These are phyloP conservation scores for Agonopterix arenella DNA, from an alignment of 2,888 invertebrate genomes.

Conservation along the genomic window DNA sequence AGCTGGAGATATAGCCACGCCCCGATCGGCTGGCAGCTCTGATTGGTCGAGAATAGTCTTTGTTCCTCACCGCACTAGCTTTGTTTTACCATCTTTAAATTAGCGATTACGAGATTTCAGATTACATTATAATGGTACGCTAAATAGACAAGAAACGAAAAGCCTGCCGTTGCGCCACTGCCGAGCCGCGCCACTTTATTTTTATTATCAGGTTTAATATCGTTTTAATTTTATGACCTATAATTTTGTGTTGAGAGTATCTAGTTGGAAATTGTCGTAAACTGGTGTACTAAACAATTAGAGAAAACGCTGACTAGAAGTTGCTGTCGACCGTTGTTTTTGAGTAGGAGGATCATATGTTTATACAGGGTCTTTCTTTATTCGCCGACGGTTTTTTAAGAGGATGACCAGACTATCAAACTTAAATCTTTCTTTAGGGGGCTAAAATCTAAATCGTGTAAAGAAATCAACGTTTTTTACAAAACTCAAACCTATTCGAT, in stretches of 20 bases:
- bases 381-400: too few relatives aligned
- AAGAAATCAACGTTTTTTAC: too few relatives aligned
- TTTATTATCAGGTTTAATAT: constrained; percentile 22
- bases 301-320: too few relatives aligned
- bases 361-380: too few relatives aligned
- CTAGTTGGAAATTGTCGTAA: not conserved
- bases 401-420: too few relatives aligned
- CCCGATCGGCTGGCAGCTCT: constrained; percentile 41
- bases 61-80: constrained; percentile 49
- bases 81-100: constrained; percentile 47
- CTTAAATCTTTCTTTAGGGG: too few relatives aligned
- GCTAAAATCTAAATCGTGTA: too few relatives aligned
- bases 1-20: constrained; percentile 49
- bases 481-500: too few relatives aligned
- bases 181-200: constrained; percentile 13
- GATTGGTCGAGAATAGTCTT: constrained; percentile 60
- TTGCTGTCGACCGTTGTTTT: too few relatives aligned
- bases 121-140: constrained; percentile 2
- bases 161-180: constrained; percentile 4
- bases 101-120: constrained; percentile 26
- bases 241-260: constrained; percentile 14
- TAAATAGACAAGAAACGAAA: constrained; percentile 10
- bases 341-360: too few relatives aligned
- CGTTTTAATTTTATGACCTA: constrained; percentile 27
- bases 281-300: too few relatives aligned